A percentile compares a stretch with the other conserved stretches of the same genome.
Conservation (phyloP, 2,797 vertebrate genomes). For the Morelia viridis region DNA sequence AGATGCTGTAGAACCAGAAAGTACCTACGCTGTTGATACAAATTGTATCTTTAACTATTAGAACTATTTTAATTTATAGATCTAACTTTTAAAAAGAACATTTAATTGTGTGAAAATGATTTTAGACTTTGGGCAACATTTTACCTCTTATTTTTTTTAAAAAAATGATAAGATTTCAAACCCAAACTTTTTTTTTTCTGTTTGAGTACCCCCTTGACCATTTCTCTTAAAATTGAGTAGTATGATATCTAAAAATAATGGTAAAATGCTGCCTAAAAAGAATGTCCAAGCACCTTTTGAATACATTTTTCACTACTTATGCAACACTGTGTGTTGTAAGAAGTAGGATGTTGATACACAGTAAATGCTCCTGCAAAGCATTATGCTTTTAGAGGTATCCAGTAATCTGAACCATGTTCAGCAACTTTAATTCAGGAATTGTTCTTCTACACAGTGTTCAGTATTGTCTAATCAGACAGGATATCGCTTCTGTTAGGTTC, state of each 20-base stretch:
- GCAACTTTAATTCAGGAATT: conserved; percentile 85
- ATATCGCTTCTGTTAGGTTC: conserved; percentile 35
- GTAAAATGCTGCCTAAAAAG: conserved; percentile 84
- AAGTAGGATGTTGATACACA: conserved; percentile 86
- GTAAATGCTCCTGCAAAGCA: conserved; percentile 96
- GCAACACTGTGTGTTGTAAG: conserved; percentile 89
- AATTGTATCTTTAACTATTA: conserved; percentile 96
- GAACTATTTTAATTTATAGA: conserved; percentile 79
- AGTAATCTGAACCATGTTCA: conserved; percentile 99
- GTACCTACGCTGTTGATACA: conserved; percentile 94
- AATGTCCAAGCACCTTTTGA: conserved; percentile 78
- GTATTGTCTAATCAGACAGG: conserved; percentile 46
- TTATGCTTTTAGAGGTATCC: conserved; percentile 95
- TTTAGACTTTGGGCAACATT: conserved; percentile 84
- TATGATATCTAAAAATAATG: conserved; percentile 69
- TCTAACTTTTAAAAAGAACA: conserved; percentile 71
- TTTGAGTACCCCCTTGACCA: conserved; percentile 69
- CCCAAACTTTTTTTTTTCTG: conserved; percentile 65
- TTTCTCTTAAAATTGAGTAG: conserved; percentile 68
- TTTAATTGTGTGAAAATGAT: conserved; percentile 77
- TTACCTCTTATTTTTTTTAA: conserved; percentile 79
- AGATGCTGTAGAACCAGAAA: conserved; percentile 86
- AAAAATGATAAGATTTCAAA: conserved; percentile 65
- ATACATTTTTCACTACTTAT: conserved; percentile 85
- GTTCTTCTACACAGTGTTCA: conserved; percentile 59